A percentile compares a stretch with the other conserved stretches of the same genome.
phyloP scores from a whole-genome alignment of 2,113 vertebrate species.

The Anguilla japonica region DNA sequence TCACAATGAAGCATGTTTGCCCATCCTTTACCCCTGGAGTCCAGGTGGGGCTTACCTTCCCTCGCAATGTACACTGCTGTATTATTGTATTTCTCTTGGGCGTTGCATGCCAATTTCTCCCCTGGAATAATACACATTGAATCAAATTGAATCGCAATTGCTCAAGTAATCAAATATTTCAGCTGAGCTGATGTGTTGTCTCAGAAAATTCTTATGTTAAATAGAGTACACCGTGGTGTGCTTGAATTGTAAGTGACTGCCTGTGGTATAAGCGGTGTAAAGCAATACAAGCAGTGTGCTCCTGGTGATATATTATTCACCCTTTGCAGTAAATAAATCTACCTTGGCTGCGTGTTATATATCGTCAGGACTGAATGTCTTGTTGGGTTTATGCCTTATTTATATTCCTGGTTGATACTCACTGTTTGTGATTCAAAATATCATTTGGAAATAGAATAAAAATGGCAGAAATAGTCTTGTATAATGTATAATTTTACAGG shows the following conservation, averaged over 20 bases:
- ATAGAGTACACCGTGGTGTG: not conserved
- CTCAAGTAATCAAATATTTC: too few relatives aligned
- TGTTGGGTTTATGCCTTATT: not conserved
- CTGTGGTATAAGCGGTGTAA: not conserved
- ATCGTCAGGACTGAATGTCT: not conserved
- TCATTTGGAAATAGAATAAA: not conserved
- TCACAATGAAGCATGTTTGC: too few relatives aligned
- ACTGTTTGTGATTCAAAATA: not conserved
- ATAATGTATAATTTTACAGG: not conserved
- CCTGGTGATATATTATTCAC: not conserved
- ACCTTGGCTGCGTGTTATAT: not conserved
- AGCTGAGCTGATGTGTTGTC: too few relatives aligned
- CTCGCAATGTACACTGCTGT: too few relatives aligned
- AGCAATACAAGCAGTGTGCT: not conserved
- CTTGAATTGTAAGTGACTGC: not conserved
- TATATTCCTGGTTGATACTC: not conserved
- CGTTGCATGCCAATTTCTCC: too few relatives aligned
- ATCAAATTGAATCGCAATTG: too few relatives aligned
- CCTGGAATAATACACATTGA: too few relatives aligned
- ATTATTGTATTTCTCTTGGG: too few relatives aligned
- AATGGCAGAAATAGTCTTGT: not conserved
- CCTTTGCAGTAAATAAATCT: not conserved
- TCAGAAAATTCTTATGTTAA: not conserved
- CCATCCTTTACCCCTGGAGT: too few relatives aligned
- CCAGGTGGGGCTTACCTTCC: too few relatives aligned